Conservation (phyloP, 1,140 invertebrate genomes). For the Dendrolimus kikuchii region DNA sequence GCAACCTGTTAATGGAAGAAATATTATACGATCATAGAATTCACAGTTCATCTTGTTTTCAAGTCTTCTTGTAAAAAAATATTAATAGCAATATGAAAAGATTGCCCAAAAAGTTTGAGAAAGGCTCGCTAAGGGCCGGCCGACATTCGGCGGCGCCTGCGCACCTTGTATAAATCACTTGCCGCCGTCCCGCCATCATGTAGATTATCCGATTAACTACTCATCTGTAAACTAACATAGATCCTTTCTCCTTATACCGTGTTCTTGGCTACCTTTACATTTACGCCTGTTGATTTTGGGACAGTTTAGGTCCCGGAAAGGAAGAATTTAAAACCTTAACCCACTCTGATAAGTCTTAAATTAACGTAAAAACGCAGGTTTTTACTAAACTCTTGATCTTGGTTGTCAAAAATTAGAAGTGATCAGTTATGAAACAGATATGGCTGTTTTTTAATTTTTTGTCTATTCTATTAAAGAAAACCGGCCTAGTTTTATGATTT, state of each 20-base stretch:
- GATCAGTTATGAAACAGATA: constrained; percentile 5
- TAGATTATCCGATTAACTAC: constrained; percentile 53
- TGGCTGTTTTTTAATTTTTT: constrained; percentile 1
- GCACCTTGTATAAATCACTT: constrained; percentile 45
- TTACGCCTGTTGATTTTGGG: constrained; percentile 25
- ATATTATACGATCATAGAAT: too few relatives aligned
- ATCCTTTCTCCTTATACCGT: constrained; percentile 16
- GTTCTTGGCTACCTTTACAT: constrained; percentile 23
- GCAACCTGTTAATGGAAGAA: too few relatives aligned
- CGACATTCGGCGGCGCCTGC: constrained; percentile 34
- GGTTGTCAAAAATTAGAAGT: not conserved
- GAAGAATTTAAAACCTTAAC: not conserved
- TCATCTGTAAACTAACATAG: constrained; percentile 38
- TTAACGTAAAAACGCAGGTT: too few relatives aligned
- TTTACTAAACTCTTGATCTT: too few relatives aligned
- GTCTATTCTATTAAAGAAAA: not conserved
- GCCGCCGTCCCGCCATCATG: constrained; percentile 37
- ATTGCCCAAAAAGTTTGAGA: constrained; percentile 22
- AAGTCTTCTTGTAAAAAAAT: too few relatives aligned
- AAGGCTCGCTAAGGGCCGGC: constrained; percentile 16
- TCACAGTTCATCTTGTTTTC: too few relatives aligned
- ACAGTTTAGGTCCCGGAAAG: not conserved
- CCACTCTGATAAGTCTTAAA: too few relatives aligned
- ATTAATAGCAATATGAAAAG: not conserved
- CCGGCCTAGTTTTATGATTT: too few relatives aligned